These are phyloP conservation scores for Autographa pulchrina DNA, from an alignment of 2,888 invertebrate species.

Conservation along the genomic window DNA sequence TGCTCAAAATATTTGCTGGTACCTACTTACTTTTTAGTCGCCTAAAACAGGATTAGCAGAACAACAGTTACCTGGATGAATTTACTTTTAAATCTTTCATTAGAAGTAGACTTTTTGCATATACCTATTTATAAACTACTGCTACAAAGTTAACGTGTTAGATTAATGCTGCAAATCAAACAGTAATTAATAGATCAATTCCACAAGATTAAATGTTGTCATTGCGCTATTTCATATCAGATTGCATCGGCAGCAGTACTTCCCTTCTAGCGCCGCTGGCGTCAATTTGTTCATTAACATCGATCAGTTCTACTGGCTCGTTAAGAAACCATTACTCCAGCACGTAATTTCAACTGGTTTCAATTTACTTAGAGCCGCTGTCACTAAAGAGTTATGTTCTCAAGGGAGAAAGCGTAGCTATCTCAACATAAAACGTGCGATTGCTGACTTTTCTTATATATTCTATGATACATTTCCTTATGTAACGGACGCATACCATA, in stretches of 20 bases:
- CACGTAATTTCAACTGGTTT: constrained; percentile 36
- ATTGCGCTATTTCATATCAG: not conserved
- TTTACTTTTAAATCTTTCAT: not conserved
- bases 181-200: not conserved
- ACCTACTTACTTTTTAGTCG: too few species aligned
- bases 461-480: constrained; percentile 53
- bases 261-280: not conserved
- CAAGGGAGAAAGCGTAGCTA: constrained; percentile 49
- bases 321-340: constrained; percentile 35
- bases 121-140: not conserved
- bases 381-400: constrained; percentile 39
- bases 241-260: not conserved
- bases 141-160: not conserved
- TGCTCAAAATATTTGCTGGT: not conserved
- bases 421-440: constrained; percentile 25
- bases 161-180: not conserved
- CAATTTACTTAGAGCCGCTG: constrained; percentile 25
- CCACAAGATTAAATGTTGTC: not conserved
- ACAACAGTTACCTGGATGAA: too few species aligned
- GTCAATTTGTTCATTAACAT: constrained; percentile 6
- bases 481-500: constrained; percentile 48
- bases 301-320: constrained; percentile 1
- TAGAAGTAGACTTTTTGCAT: not conserved
- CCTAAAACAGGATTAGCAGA: too few species aligned
- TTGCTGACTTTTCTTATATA: constrained; percentile 43